phyloP scores from a whole-genome alignment of 2,888 invertebrate genomes.

The Drosophila anomelani region DNA sequence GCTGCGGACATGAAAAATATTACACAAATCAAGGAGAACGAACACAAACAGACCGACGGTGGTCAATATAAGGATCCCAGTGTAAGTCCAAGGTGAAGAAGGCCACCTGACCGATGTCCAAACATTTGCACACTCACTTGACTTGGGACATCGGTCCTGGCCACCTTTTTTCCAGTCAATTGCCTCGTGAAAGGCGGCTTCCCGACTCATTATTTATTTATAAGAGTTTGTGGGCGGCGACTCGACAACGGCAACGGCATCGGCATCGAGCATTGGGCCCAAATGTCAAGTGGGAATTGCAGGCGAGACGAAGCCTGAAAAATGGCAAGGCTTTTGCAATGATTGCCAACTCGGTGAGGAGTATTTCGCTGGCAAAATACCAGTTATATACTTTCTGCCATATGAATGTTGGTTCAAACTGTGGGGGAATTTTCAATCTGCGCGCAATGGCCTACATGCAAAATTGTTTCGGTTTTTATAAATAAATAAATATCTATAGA shows the following conservation, averaged over 20 bases:
- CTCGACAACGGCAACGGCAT: background rate
- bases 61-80: background rate
- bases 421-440: background rate
- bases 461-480: background rate
- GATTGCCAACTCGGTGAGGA: constrained; percentile 3
- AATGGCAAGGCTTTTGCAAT: constrained; percentile 9
- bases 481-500: no score
- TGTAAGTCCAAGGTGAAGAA: constrained; percentile 1
- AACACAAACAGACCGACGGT: constrained; percentile 36
- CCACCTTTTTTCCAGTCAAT: constrained; percentile 67
- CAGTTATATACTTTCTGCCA: background rate
- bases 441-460: background rate
- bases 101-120: constrained; percentile 53
- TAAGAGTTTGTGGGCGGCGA: constrained; percentile 47
- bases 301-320: constrained; percentile 6
- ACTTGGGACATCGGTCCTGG: constrained; percentile 30
- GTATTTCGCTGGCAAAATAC: background rate
- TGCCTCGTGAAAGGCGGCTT: constrained; percentile 54
- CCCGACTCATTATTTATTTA: constrained; percentile 65
- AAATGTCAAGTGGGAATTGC: constrained; percentile 32
- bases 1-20: constrained; percentile 37
- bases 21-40: constrained; percentile 56
- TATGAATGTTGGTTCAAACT: background rate
- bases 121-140: constrained; percentile 59
- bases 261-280: background rate